A percentile compares a stretch with the other conserved stretches of the same genome.
Evolutionary conservation across 2,113 vertebrate species (phyloP).

Genomic region (Paradoxurus hermaphroditus): DNA sequence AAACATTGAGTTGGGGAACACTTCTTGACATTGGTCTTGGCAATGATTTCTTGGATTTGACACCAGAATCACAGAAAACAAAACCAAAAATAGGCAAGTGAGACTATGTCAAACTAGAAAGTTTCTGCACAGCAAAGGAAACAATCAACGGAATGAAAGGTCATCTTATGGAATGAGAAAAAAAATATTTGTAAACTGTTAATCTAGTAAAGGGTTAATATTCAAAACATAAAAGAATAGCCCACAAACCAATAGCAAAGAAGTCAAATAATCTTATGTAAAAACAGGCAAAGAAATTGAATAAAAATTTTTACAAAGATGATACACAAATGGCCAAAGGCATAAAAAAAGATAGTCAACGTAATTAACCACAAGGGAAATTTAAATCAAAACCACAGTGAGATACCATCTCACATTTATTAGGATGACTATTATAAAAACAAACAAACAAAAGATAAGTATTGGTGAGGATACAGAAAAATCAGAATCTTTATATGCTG

Average conservation of each 20-base stretch:
- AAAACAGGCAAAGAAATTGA: not conserved
- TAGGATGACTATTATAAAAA: not conserved
- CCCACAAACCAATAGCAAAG: not conserved
- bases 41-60: not conserved
- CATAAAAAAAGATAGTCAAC: not conserved
- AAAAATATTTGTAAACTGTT: not conserved
- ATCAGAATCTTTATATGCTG: no score
- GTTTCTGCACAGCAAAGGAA: not conserved
- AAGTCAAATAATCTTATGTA: not conserved
- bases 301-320: not conserved
- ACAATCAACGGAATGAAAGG: not conserved
- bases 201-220: not conserved
- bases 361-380: not conserved
- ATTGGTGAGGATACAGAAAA: not conserved
- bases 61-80: not conserved
- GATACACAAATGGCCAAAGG: not conserved
- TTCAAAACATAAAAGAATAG: not conserved
- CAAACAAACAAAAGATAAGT: not conserved
- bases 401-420: not conserved
- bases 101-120: not conserved
- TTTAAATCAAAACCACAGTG: not conserved
- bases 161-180: not conserved
- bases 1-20: not conserved
- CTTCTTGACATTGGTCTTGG: not conserved
- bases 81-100: not conserved